These are phyloP conservation scores for Clinocottus analis DNA, from an alignment of 2,113 vertebrate genomes.

Conservation along the genomic window DNA sequence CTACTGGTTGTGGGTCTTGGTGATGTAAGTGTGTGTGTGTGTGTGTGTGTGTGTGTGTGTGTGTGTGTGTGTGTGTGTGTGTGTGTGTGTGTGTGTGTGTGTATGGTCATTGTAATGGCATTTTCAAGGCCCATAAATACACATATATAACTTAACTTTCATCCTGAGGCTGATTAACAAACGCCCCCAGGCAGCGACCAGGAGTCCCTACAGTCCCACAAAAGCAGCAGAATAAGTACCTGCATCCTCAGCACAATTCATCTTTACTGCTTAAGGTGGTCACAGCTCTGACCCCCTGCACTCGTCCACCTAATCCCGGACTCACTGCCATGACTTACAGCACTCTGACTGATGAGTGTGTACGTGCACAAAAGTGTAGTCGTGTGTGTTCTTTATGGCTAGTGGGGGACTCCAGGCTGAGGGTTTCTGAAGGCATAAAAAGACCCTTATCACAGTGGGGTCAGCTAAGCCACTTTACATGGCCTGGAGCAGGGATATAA, in stretches of 20 bases:
- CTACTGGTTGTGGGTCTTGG: background rate
- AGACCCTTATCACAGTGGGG: slow-evolving; percentile 30
- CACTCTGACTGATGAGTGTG: slow-evolving; percentile 30
- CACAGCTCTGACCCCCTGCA: slow-evolving; percentile 25
- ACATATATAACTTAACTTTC: slow-evolving; percentile 21
- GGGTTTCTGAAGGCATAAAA: slow-evolving; percentile 48
- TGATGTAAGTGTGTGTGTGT: background rate
- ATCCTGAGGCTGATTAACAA: slow-evolving; percentile 49
- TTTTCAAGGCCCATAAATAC: slow-evolving; percentile 34
- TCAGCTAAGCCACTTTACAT: slow-evolving; percentile 61
- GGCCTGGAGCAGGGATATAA: slow-evolving; percentile 48
- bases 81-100: background rate
- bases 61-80: background rate
- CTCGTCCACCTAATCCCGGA: background rate
- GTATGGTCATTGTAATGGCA: slow-evolving; percentile 3
- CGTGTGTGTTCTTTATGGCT: slow-evolving; percentile 33
- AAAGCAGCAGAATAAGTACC: slow-evolving; percentile 45
- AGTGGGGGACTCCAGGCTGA: slow-evolving; percentile 11
- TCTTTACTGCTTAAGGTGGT: slow-evolving; percentile 56
- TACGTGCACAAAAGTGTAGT: background rate
- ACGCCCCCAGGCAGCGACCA: slow-evolving; percentile 26
- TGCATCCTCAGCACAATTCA: slow-evolving; percentile 48
- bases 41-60: background rate
- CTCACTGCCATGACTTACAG: slow-evolving; percentile 39
- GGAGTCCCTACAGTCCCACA: slow-evolving; percentile 31